Conservation (phyloP, 2,888 invertebrate genomes). For the Mesorhabditis spiculigera region DNA sequence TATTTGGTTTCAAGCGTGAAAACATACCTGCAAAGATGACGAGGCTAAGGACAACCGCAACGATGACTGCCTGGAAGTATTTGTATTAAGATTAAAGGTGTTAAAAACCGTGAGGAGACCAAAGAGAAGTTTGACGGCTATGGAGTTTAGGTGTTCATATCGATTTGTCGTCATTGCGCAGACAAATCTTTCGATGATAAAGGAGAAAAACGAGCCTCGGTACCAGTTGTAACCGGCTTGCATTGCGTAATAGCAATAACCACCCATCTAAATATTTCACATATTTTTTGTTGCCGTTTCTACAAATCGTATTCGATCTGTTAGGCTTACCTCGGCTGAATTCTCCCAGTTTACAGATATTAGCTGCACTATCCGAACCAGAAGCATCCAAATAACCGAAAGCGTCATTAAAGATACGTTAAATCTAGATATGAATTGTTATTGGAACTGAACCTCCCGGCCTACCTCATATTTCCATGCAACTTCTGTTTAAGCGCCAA, state of each 20-base stretch:
- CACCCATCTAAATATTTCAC: not conserved
- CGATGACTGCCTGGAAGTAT: not conserved
- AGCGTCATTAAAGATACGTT: not conserved
- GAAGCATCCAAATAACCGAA: conserved; percentile 4
- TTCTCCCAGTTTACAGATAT: not conserved
- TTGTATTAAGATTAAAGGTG: not conserved
- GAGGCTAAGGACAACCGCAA: not conserved
- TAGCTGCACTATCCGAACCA: not conserved
- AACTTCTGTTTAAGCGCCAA: not conserved
- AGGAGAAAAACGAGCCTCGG: conserved; percentile 4
- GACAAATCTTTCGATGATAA: conserved; percentile 1
- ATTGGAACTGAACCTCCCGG: not conserved
- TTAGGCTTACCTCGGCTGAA: not conserved
- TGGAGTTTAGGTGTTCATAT: conserved; percentile 3
- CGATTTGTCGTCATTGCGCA: conserved; percentile 2
- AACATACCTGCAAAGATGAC: no score
- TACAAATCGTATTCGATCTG: no score
- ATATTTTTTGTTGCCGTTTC: not conserved
- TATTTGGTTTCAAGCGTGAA: no score
- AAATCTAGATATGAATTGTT: not conserved
- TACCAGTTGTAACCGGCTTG: conserved; percentile 4
- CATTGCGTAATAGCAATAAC: not conserved
- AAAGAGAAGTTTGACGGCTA: not conserved
- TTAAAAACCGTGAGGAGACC: not conserved
- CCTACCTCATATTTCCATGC: conserved; percentile 4